These are phyloP conservation scores for Apocrypta bakeri DNA, from an alignment of 1,140 invertebrate species.

Conservation along the genomic window DNA sequence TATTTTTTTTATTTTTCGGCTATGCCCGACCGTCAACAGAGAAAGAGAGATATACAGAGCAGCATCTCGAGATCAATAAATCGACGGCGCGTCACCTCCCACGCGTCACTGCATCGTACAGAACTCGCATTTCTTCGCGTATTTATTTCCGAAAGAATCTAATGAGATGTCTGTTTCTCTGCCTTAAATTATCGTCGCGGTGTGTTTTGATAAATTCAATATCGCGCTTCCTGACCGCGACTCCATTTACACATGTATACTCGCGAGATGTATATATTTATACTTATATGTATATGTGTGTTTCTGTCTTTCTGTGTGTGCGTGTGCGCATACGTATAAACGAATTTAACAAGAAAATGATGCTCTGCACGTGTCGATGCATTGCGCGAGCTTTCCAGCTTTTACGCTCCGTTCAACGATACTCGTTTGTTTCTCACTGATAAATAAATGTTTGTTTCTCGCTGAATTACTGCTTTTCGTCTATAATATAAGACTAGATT, in stretches of 20 bases:
- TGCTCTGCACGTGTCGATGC: conserved; percentile 12
- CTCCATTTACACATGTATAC: background rate
- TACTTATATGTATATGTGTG: too few relatives aligned
- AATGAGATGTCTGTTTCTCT: background rate
- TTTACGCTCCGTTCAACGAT: background rate
- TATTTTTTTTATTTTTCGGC: background rate
- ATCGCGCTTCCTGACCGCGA: conserved; percentile 47
- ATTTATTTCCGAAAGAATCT: background rate
- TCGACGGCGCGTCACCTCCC: conserved; percentile 63
- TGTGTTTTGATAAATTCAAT: conserved; percentile 54
- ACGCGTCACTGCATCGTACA: conserved; percentile 51
- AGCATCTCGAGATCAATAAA: conserved; percentile 71
- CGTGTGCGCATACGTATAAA: too few relatives aligned
- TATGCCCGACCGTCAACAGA: conserved; percentile 5
- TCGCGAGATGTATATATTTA: too few relatives aligned
- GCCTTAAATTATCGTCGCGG: background rate
- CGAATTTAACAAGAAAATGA: background rate
- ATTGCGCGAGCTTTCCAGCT: background rate
- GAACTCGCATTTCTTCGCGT: background rate
- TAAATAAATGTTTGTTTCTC: too few relatives aligned
- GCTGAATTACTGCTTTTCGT: too few relatives aligned
- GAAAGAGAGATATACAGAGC: background rate
- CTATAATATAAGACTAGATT: too few relatives aligned
- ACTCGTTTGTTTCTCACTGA: too few relatives aligned
- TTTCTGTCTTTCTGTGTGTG: too few relatives aligned